phyloP scores from a whole-genome alignment of 2,797 vertebrate species.

The Diplodus puntazzo region DNA sequence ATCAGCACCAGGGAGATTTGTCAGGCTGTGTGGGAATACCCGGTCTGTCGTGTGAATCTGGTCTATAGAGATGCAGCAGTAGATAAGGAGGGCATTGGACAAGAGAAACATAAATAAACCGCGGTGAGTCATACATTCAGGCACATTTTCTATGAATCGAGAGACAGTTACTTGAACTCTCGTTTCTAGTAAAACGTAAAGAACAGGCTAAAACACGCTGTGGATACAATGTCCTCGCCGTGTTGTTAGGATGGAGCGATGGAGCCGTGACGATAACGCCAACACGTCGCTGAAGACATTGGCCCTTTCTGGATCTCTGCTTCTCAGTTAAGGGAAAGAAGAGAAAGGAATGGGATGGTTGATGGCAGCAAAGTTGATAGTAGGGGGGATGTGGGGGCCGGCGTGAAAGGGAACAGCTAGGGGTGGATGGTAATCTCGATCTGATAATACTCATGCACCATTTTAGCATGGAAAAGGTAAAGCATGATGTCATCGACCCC shows the following conservation, averaged over 20 bases:
- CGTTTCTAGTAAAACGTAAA: slow-evolving; percentile 38
- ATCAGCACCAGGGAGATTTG: no score
- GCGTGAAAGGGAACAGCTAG: slow-evolving; percentile 64
- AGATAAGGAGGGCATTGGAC: neutral
- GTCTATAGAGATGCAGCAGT: no score
- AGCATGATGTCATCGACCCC: slow-evolving; percentile 53
- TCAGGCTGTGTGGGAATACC: no score
- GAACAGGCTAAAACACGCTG: slow-evolving; percentile 74
- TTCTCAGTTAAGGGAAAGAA: slow-evolving; percentile 40
- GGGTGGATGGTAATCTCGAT: slow-evolving; percentile 78
- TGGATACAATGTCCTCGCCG: slow-evolving; percentile 65
- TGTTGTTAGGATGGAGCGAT: slow-evolving; percentile 52
- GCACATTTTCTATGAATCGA: neutral
- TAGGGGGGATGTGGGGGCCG: slow-evolving; percentile 50
- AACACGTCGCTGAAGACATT: slow-evolving; percentile 57
- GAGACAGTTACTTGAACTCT: slow-evolving; percentile 15
- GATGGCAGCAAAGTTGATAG: slow-evolving; percentile 47
- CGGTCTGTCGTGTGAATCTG: no score
- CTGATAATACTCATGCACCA: slow-evolving; percentile 74
- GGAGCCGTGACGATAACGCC: slow-evolving; percentile 67
- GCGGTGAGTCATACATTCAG: neutral
- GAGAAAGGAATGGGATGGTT: slow-evolving; percentile 54
- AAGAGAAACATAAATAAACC: slow-evolving; percentile 23
- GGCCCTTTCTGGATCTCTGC: slow-evolving; percentile 49
- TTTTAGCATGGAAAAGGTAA: slow-evolving; percentile 43